Conservation (phyloP, 1,140 invertebrate species). For the Elysia chlorotica region DNA sequence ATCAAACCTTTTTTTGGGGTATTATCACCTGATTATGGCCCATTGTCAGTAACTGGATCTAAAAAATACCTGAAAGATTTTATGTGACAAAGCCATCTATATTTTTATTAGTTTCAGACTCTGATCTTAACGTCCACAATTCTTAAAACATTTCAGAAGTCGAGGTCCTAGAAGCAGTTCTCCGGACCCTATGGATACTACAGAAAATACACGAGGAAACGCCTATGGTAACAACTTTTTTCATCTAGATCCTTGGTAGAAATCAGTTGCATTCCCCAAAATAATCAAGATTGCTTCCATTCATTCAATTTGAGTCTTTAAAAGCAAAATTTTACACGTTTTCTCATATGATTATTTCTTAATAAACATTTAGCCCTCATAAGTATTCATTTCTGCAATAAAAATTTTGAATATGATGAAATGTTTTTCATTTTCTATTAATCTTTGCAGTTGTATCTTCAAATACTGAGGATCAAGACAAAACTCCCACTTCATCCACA, state of each 20-base stretch:
- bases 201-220: conserved; percentile 48
- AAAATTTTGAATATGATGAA: neutral
- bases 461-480: neutral
- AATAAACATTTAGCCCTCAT: no score
- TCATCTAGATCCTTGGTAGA: no score
- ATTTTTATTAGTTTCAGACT: no score
- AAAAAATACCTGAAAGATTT: neutral
- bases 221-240: conserved; percentile 55
- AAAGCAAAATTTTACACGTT: no score
- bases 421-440: neutral
- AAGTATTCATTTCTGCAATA: conserved; percentile 16
- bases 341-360: no score
- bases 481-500: no score
- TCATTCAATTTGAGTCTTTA: no score
- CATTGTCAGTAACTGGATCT: neutral
- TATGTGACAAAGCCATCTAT: no score
- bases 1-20: neutral
- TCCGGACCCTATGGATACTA: conserved; percentile 58
- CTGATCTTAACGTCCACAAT: no score
- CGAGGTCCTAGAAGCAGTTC: conserved; percentile 57
- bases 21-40: neutral
- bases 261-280: no score
- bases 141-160: conserved; percentile 27
- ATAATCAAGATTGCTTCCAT: no score
- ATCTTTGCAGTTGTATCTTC: conserved; percentile 5